A percentile compares a stretch with the other conserved stretches of the same genome.
phyloP scores from a whole-genome alignment of 2,888 invertebrate genomes.

The Eupeodes latifasciatus region DNA sequence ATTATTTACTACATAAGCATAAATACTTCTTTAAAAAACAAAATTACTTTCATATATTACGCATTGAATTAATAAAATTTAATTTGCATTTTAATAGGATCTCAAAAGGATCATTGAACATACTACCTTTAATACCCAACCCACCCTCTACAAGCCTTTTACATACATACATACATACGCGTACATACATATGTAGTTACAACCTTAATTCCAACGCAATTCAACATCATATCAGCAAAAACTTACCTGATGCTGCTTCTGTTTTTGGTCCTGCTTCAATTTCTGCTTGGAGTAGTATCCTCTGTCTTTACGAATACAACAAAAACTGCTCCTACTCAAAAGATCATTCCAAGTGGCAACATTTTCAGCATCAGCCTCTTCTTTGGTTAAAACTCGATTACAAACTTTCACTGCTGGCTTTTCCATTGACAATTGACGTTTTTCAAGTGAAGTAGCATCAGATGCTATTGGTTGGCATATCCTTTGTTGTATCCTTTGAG shows the following conservation, averaged over 20 bases:
- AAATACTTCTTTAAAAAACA: no score
- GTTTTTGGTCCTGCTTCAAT: background rate
- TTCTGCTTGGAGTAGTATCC: background rate
- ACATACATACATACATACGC: no score
- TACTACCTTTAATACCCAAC: no score
- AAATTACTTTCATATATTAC: no score
- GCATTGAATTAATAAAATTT: constrained; percentile 16
- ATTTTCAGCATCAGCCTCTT: constrained; percentile 12
- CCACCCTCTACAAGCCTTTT: no score
- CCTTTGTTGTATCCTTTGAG: constrained; percentile 32
- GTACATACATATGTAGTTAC: no score
- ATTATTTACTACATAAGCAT: no score
- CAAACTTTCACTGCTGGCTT: constrained; percentile 52
- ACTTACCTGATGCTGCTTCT: no score
- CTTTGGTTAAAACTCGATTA: constrained; percentile 31
- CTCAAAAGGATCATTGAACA: background rate
- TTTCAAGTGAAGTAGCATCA: constrained; percentile 25
- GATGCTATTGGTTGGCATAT: constrained; percentile 39
- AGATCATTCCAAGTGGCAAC: constrained; percentile 57
- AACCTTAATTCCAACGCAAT: constrained; percentile 12
- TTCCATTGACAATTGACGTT: constrained; percentile 40
- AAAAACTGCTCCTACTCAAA: constrained; percentile 1
- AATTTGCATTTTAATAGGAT: constrained; percentile 27
- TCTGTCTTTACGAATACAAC: background rate
- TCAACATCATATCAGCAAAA: background rate